Base-by-base conservation (phyloP, 2,113 vertebrate genomes). In the Vulpes lagopus region DNA sequence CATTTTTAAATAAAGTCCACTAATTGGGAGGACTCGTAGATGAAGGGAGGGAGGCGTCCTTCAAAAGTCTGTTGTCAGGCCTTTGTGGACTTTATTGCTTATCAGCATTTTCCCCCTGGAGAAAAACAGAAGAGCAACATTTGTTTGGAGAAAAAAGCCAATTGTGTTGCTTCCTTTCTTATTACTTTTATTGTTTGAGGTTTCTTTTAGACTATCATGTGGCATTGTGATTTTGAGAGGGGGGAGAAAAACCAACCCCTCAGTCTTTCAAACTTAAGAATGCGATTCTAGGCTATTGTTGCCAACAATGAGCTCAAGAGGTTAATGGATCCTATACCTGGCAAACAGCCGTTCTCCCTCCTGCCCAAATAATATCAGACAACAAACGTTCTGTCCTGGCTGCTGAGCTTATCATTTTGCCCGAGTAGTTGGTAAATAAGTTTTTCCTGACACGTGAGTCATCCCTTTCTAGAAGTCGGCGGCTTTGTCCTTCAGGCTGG, bases 241-340 rank as follows among this genome's bases (percentile, higher is more conserved):
- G 84, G 20, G 76, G 38, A 10, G 81, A 32, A 96, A 94, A 95
- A 93, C 97, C 98, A 98, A 97, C 67, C 35, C 55, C 95, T 97
- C 98, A 35, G 98, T 98, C 98, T 98, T 98, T 98, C 98, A 98
- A 97, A 97, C 93, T 92, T 6, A 98, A 98, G 97, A 98, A 98
- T 98, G 96, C 98, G 98, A 98, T 98, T 88, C 92, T 96, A 78
- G 87, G 97, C 98, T 98, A 97, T 98, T 99, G 98, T 98, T 98
- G 98, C 98, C 98, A 99, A 97, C 98, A 98, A 98, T 96, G 98
- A 98, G 98, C 98, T 98, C 98, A 98, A 98, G 97, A 98, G 98
- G 98, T 98, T 98, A 98, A 98, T 98, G 98, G 98, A 98, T 98
- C 98, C 97, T 53, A 96, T 92, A 74, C 89, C 96, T 98, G 98